These are phyloP conservation scores for Gambusia yucatana DNA, from an alignment of 2,797 vertebrate genomes.

Conservation along the genomic window DNA sequence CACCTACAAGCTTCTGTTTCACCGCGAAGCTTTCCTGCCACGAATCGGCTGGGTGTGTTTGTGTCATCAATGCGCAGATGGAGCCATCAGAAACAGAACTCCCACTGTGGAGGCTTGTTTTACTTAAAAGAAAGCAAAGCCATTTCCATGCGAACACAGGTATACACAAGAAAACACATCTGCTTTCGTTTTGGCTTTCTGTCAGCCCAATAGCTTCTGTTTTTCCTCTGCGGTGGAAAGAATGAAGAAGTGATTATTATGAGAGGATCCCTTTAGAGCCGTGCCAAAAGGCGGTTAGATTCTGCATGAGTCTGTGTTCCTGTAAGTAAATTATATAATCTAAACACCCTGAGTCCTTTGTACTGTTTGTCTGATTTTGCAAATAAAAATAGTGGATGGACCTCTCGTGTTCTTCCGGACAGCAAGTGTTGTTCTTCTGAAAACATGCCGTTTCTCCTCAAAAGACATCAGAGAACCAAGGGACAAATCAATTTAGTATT, in stretches of 20 bases:
- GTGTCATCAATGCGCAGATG: constrained; percentile 16
- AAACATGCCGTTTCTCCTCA: too few species aligned
- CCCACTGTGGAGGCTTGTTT: constrained; percentile 14
- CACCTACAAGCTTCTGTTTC: background rate
- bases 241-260: background rate
- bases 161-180: constrained; percentile 3
- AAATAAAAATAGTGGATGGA: too few species aligned
- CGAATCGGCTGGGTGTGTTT: constrained; percentile 8
- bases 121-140: constrained; percentile 15
- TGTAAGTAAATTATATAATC: background rate
- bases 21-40: background rate
- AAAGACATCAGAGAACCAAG: background rate
- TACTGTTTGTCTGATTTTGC: too few species aligned
- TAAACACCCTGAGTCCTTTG: background rate
- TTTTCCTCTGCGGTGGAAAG: background rate
- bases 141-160: constrained; percentile 3
- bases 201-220: background rate
- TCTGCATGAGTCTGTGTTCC: background rate
- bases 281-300: background rate
- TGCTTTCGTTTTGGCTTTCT: background rate
- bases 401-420: too few species aligned
- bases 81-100: constrained; percentile 3
- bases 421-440: too few species aligned
- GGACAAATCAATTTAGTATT: background rate
- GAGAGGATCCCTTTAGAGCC: background rate